Evolutionary conservation across 1,140 invertebrate species (phyloP).

Genomic region (Charaxes varanes): DNA sequence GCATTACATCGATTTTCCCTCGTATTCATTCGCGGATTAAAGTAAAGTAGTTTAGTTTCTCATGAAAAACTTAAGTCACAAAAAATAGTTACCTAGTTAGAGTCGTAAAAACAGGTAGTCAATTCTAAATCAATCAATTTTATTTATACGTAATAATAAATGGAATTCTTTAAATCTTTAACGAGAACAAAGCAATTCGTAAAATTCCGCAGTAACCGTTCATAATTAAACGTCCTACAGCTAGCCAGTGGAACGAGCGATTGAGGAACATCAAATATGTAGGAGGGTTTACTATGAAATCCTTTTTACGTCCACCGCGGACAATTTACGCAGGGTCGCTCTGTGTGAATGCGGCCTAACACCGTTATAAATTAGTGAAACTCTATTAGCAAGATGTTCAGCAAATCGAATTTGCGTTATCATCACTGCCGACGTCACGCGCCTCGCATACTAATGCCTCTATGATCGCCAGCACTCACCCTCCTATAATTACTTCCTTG

Average conservation of each 20-base stretch:
- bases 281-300: slow-evolving; percentile 61
- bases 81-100: no score
- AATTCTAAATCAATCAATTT: no score
- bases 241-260: slow-evolving; percentile 40
- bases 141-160: no score
- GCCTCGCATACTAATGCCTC: slow-evolving; percentile 59
- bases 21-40: no score
- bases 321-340: slow-evolving; percentile 60
- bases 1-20: no score
- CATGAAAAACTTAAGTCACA: no score
- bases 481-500: slow-evolving; percentile 68
- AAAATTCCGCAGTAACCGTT: slow-evolving; percentile 47
- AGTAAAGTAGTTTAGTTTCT: no score
- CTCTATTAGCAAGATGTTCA: slow-evolving; percentile 73
- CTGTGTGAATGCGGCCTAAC: slow-evolving; percentile 57
- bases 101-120: no score
- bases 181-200: slow-evolving; percentile 33
- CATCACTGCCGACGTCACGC: slow-evolving; percentile 55
- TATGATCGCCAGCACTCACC: slow-evolving; percentile 48
- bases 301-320: slow-evolving; percentile 62
- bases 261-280: slow-evolving; percentile 67
- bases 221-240: slow-evolving; percentile 62
- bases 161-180: no score
- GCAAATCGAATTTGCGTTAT: slow-evolving; percentile 72
- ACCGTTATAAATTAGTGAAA: slow-evolving; percentile 72